Base-by-base conservation (phyloP, 2,113 vertebrate species). In the Sinocyclocheilus anophthalmus region DNA sequence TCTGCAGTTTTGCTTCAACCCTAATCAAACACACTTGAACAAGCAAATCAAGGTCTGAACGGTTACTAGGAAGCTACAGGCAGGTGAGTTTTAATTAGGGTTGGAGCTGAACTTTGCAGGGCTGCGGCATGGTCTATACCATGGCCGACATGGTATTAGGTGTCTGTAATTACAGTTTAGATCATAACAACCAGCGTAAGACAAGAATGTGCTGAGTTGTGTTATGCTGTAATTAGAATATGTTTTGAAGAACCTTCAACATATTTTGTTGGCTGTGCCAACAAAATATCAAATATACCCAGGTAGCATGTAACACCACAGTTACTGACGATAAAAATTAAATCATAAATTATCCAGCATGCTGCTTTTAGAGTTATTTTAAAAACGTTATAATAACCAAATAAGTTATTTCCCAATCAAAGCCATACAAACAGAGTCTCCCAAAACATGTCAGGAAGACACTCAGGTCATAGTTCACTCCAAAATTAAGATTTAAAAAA, bases 111-210 rank as follows among this genome's bases (percentile, higher is more conserved):
- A 30, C 30, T 30, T 2, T 30, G 30, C 30, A 30, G 30, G 30
- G 30, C 30, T 30, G 30, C 30, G 30, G 30, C 30, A 30, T 30
- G 30, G 30, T 30, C 76, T 63, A 67, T 26, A 81, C n/a, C 42
- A 70, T 53, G 42, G 11, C 10, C 0, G 4, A 37, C 5, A 55
- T 53, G 63, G 24, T 12, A n/a, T 22, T 65, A 26, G 3, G 39
- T 24, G 39, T 18, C 59, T 24, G 57, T 53, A 69, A 53, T 30
- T 70, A 82, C n/a, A 0, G 24, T 69, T 81, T 63, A 26, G 33
- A 61, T 63, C 3, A 79, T 59, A 81, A 80, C 20, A 45, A 65
- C 24, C 42, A 48, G 79, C 79, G 5, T 45, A 82, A 82, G 80
- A 82, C 50, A 45, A 67, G 4, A 69, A 69, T 24, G 39, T 69